A percentile compares a stretch with the other conserved stretches of the same genome.
These are phyloP conservation scores for Megaptera novaeangliae DNA, from an alignment of 2,113 vertebrate genomes.

Conservation along the genomic window DNA sequence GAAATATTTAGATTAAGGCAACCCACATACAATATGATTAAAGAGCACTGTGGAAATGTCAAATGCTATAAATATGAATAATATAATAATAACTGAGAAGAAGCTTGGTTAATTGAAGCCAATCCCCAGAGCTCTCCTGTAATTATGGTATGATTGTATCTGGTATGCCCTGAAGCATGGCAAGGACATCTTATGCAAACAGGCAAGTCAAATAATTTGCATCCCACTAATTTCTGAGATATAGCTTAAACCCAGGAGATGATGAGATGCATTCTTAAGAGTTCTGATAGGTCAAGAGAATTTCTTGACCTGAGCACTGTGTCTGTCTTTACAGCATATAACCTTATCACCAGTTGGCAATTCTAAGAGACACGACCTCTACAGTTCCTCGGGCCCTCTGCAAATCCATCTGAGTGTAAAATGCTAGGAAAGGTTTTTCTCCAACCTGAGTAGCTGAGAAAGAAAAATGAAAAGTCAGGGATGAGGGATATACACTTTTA, in stretches of 20 bases:
- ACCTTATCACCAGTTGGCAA: background rate
- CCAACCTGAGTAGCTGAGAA: background rate
- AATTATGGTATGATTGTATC: background rate
- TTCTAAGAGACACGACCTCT: background rate
- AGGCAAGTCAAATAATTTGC: background rate
- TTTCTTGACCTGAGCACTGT: background rate
- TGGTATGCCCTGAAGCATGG: background rate
- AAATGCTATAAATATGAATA: background rate
- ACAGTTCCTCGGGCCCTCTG: background rate
- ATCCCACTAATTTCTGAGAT: background rate
- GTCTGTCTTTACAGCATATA: background rate
- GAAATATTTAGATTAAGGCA: background rate
- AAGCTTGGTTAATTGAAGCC: background rate
- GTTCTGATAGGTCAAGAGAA: background rate
- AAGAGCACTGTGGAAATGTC: slow-evolving; percentile 14
- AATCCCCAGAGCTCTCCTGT: background rate
- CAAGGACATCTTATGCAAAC: background rate
- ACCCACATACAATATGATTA: slow-evolving; percentile 20
- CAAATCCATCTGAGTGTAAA: background rate
- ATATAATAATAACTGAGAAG: background rate
- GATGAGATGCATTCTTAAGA: background rate
- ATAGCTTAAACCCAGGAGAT: background rate
- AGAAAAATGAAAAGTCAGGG: background rate
- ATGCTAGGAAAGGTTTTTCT: background rate
- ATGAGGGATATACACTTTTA: background rate